A percentile compares a stretch with the other conserved stretches of the same genome.
phyloP scores from a whole-genome alignment of 2,888 invertebrate species.

The Meta bourneti region DNA sequence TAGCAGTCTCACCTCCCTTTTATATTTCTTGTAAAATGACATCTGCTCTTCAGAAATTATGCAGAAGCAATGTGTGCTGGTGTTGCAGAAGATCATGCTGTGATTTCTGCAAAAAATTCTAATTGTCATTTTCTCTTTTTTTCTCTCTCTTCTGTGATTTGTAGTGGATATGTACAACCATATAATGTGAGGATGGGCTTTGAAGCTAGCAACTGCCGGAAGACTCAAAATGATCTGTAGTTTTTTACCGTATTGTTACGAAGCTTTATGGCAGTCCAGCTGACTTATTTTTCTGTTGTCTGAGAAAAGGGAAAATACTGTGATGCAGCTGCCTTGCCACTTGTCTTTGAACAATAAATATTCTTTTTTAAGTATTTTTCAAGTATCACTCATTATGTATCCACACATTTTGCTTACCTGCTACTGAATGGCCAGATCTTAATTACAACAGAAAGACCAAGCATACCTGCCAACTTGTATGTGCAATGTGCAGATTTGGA shows the following conservation, averaged over 20 bases:
- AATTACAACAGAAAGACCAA: no score
- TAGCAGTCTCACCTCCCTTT: not conserved
- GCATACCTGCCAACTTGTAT: no score
- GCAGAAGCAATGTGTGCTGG: slow-evolving; percentile 62
- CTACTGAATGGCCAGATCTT: no score
- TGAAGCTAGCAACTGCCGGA: slow-evolving; percentile 49
- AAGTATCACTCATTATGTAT: not conserved
- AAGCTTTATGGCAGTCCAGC: slow-evolving; percentile 64
- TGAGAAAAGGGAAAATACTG: slow-evolving; percentile 61
- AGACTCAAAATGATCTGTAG: slow-evolving; percentile 68
- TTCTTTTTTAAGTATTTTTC: slow-evolving; percentile 68
- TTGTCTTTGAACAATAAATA: slow-evolving; percentile 74
- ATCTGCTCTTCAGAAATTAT: not conserved
- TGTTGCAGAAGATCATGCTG: slow-evolving; percentile 74
- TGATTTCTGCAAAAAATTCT: slow-evolving; percentile 38
- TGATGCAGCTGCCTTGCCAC: slow-evolving; percentile 73
- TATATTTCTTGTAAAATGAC: slow-evolving; percentile 7
- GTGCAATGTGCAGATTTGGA: no score
- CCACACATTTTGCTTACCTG: no score
- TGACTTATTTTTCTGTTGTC: slow-evolving; percentile 65
- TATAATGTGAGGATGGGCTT: slow-evolving; percentile 53
- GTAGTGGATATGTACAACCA: slow-evolving; percentile 74
- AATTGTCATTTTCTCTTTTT: slow-evolving; percentile 62
- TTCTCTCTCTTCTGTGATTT: slow-evolving; percentile 36
- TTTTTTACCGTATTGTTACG: slow-evolving; percentile 63